Base-by-base conservation (phyloP, 1,140 invertebrate species). In the Brachionus asplanchnoidis region DNA sequence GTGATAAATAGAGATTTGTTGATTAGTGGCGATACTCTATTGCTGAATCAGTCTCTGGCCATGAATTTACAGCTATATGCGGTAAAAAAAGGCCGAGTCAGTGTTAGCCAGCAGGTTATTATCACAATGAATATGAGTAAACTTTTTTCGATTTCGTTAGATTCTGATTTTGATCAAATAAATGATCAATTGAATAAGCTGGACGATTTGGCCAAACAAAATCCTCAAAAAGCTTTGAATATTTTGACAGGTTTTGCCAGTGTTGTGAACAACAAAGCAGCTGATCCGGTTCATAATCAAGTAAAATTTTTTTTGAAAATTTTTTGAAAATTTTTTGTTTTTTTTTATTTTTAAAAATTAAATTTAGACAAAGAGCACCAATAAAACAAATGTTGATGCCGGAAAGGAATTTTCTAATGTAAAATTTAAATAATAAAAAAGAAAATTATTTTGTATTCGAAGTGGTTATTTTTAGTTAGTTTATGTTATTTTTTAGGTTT, bases 181-280 rank as follows among this genome's bases (percentile, higher is more conserved):
- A 60, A 75, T 36, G n/a, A 44, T 3, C 82, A 84, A 36, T 53
- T 73, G 26, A 42, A 70, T 46, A 68, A 73, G 44, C 42, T 84
- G 7, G 46, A 84, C 53, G 65, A 84, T 20, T 53, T 84, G 11
- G 82, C 65, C 8, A 70, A 75, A 8, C 42, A 84, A 84, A 73
- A 84, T 84, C 82, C 82, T 11, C 42, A 75, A 70, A 84, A 68
- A 84, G 82, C 82, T 50, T 56, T 84, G 65, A 75, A 84, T 40
- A 53, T 84, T 70, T 40, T 84, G 9, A 42, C 42, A 1, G 28
- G n/a, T 32, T 84, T 84, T 70, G 82, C 68, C 17, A 50, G 17
- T 7, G 66, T 73, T n/a, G 53, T 84, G 1, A 84, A 84, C 26
- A 77, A 8, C 11, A 77, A 77, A 50, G 73, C 73, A 9, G 42